Evolutionary conservation across 2,113 vertebrate species (phyloP).

Genomic region (Myanophis thanlyinensis): DNA sequence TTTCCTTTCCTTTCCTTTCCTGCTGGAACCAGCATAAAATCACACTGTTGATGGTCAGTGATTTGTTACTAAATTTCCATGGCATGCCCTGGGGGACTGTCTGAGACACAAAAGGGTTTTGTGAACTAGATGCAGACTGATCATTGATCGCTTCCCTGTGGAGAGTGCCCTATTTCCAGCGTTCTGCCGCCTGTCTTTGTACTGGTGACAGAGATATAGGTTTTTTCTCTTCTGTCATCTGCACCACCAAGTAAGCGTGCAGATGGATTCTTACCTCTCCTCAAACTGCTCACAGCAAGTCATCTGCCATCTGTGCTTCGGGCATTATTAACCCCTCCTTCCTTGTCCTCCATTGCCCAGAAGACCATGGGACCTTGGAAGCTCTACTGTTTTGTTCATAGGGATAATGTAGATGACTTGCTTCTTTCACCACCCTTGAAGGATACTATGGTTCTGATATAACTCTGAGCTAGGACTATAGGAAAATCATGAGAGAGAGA

Average conservation of each 20-base stretch:
- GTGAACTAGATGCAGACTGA: background rate
- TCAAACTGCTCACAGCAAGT: background rate
- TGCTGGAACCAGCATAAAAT: background rate
- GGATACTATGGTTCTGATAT: background rate
- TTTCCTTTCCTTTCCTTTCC: background rate
- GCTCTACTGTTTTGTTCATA: background rate
- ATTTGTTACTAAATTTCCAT: background rate
- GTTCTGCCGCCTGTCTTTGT: background rate
- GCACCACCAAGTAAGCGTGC: background rate
- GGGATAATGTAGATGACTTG: background rate
- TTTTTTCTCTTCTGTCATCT: background rate
- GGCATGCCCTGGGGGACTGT: background rate
- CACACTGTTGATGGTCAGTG: background rate
- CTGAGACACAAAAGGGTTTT: background rate
- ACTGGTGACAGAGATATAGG: background rate
- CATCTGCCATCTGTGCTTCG: background rate
- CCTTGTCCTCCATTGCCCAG: background rate
- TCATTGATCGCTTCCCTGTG: background rate
- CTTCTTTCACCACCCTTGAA: background rate
- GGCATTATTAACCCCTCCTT: background rate
- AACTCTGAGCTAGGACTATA: background rate
- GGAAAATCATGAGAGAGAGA: no score
- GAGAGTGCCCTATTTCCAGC: background rate
- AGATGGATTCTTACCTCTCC: background rate
- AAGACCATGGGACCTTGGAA: background rate